Conservation (phyloP, 35 echinoderm and acorn worm species). For the Hemicentrotus pulcherrimus region DNA sequence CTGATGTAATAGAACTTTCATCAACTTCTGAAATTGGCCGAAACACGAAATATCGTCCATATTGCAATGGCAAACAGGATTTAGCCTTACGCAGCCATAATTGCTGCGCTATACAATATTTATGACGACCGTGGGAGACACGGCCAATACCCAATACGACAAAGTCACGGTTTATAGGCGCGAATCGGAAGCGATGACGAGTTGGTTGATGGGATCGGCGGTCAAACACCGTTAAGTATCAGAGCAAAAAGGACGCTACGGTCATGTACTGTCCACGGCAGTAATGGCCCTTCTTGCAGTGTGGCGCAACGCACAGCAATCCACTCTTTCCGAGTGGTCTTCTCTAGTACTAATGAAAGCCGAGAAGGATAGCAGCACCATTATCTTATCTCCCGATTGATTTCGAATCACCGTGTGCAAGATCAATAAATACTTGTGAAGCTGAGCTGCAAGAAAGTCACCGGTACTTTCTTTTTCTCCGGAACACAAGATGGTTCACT, state of each 20-base stretch:
- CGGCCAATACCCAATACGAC: not conserved
- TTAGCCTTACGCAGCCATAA: not conserved
- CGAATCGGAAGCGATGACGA: conserved; percentile 1
- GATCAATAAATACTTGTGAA: not conserved
- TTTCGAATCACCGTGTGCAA: not conserved
- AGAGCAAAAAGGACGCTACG: not conserved
- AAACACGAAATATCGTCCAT: not conserved
- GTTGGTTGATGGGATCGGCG: not conserved
- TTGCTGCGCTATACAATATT: not conserved
- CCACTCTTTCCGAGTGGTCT: not conserved
- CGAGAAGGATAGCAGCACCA: not conserved
- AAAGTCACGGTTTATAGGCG: not conserved
- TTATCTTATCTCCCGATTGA: not conserved
- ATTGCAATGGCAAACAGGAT: not conserved
- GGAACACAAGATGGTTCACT: not conserved
- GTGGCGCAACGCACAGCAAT: not conserved
- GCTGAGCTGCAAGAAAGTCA: not conserved
- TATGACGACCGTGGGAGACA: not conserved
- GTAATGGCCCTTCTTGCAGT: not conserved
- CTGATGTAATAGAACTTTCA: not conserved
- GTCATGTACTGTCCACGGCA: not conserved
- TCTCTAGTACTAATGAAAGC: not conserved
- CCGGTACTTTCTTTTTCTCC: not conserved
- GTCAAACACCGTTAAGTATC: not conserved
- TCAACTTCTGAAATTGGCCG: not conserved